phyloP scores from a whole-genome alignment of 35 echinoderm and acorn worm species.

The Nesometra sesokonis region DNA sequence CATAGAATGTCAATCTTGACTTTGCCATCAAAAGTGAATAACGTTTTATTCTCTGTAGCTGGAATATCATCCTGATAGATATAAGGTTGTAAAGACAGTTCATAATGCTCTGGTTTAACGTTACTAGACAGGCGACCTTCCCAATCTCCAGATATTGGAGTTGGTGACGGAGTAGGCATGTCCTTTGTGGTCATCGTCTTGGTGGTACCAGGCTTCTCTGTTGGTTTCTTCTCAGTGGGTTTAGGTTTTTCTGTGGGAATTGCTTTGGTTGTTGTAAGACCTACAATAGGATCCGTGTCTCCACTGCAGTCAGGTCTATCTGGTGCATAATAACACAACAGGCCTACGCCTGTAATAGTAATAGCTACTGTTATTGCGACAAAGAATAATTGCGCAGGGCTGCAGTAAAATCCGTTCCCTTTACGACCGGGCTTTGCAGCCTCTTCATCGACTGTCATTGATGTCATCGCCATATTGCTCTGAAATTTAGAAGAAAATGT shows the following conservation, averaged over 20 bases:
- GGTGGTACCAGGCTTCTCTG: background rate
- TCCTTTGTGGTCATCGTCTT: background rate
- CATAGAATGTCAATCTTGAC: conserved; percentile 61
- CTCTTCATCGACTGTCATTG: conserved; percentile 29
- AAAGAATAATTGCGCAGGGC: conserved; percentile 41
- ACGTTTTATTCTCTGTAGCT: conserved; percentile 1
- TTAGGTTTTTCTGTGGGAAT: background rate
- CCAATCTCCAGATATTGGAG: conserved; percentile 8
- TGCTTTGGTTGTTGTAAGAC: background rate
- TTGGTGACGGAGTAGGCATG: background rate
- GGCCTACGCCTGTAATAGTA: conserved; percentile 54
- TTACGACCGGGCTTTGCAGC: background rate
- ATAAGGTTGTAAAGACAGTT: conserved; percentile 55
- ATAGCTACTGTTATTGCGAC: conserved; percentile 32
- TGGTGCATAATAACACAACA: conserved; percentile 74
- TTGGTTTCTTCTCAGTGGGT: background rate
- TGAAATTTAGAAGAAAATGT: background rate
- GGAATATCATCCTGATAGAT: conserved; percentile 44
- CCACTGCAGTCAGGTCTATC: conserved; percentile 26
- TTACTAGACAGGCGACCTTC: conserved; percentile 41
- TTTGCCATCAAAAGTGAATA: conserved; percentile 75
- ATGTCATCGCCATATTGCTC: background rate
- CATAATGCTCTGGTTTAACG: conserved; percentile 46
- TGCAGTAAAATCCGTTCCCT: conserved; percentile 47
- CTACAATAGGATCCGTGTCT: background rate